Evolutionary conservation across 2,797 vertebrate species (phyloP).

Genomic region (Falco rusticolus): DNA sequence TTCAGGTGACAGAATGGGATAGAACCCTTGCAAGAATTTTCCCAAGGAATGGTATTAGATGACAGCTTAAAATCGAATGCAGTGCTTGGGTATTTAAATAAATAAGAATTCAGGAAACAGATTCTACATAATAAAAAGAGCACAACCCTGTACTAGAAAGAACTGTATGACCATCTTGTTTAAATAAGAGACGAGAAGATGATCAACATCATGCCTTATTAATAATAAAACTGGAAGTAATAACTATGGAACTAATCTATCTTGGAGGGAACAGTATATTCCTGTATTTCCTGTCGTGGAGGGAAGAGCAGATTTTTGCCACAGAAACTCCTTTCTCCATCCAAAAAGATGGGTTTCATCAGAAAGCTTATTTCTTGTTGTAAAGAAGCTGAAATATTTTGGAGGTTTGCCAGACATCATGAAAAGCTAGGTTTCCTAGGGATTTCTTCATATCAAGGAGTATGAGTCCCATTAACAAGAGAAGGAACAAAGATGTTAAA

Average conservation of each 20-base stretch:
- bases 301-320: constrained; percentile 55
- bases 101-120: constrained; percentile 16
- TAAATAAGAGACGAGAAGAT: constrained; percentile 58
- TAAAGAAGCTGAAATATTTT: constrained; percentile 49
- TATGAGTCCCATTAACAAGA: background rate
- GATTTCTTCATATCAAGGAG: constrained; percentile 21
- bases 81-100: background rate
- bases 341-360: constrained; percentile 69
- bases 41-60: background rate
- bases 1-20: background rate
- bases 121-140: background rate
- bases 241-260: constrained; percentile 63
- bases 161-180: constrained; percentile 48
- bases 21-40: background rate
- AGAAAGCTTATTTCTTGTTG: constrained; percentile 51
- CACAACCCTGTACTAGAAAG: background rate
- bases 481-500: background rate
- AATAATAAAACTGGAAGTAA: constrained; percentile 66
- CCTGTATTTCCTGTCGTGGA: constrained; percentile 63
- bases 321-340: constrained; percentile 23
- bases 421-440: constrained; percentile 22
- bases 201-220: constrained; percentile 59
- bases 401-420: constrained; percentile 40
- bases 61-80: background rate
- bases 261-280: constrained; percentile 55